Evolutionary conservation across 2,888 invertebrate species (phyloP).

Genomic region (Pseudolycoriella hygida): DNA sequence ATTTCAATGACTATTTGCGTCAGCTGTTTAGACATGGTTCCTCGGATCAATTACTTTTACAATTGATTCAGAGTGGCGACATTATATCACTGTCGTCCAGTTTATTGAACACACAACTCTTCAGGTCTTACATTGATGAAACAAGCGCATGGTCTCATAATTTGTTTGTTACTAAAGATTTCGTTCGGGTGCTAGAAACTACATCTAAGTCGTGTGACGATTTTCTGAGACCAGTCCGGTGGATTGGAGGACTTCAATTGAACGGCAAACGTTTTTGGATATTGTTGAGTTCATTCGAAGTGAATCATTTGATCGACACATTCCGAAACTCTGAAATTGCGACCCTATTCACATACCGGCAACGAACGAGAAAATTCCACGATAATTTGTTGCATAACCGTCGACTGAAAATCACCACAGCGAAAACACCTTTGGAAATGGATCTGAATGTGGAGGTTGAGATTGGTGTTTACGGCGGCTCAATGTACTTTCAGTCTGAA

Average conservation of each 20-base stretch:
- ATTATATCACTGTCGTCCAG: too few relatives aligned
- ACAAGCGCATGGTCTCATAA: neutral
- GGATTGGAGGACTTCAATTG: neutral
- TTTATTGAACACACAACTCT: neutral
- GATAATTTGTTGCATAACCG: neutral
- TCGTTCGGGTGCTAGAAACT: neutral
- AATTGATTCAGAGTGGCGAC: too few relatives aligned
- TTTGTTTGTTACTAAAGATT: slow-evolving; percentile 2
- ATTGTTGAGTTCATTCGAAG: slow-evolving; percentile 1
- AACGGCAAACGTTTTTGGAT: neutral
- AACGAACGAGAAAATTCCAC: neutral
- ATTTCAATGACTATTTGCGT: neutral
- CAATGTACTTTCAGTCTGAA: neutral
- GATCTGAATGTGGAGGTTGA: neutral
- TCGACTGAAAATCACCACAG: neutral
- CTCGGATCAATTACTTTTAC: too few relatives aligned
- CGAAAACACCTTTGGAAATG: too few relatives aligned
- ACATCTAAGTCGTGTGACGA: neutral
- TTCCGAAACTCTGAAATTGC: neutral
- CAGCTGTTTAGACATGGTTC: too few relatives aligned
- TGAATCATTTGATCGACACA: neutral
- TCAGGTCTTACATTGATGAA: neutral
- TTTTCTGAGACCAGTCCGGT: slow-evolving; percentile 3
- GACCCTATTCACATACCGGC: neutral
- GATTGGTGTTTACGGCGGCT: neutral